Percentiles rank a stretch among this genome's conserved stretches.
phyloP scores from a whole-genome alignment of 2,797 vertebrate genomes.

The Gallirallus australis region DNA sequence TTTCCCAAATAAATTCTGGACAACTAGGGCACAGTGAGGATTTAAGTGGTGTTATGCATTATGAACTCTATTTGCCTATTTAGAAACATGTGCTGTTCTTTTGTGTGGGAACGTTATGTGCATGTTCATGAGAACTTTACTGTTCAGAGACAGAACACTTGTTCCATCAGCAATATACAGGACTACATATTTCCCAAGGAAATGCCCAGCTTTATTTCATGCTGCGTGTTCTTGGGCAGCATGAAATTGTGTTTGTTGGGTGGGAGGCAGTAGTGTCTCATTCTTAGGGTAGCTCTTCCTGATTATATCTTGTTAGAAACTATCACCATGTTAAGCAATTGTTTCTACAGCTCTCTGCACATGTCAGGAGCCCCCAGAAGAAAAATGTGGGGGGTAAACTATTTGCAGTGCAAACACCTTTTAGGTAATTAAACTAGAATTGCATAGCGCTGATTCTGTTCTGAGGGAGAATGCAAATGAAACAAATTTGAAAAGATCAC shows the following conservation, averaged over 20 bases:
- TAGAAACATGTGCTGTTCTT: background rate
- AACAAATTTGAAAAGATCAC: background rate
- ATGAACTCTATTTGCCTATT: background rate
- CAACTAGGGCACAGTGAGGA: background rate
- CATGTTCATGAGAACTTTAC: background rate
- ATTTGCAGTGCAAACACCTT: conserved; percentile 35
- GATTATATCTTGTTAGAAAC: conserved; percentile 10
- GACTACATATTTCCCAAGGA: background rate
- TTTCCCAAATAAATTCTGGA: background rate
- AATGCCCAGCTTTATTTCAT: background rate
- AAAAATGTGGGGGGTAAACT: background rate
- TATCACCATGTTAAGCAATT: background rate
- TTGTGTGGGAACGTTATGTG: background rate
- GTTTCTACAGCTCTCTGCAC: background rate
- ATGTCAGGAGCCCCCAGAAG: background rate
- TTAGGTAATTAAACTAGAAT: conserved; percentile 41
- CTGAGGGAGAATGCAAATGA: conserved; percentile 30
- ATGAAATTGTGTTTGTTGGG: background rate
- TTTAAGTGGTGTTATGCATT: background rate
- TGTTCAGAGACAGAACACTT: background rate
- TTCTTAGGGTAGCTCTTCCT: background rate
- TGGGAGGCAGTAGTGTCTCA: background rate
- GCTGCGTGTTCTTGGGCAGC: background rate
- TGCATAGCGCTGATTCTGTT: conserved; percentile 22
- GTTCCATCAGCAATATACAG: background rate